Evolutionary conservation across 2,797 vertebrate genomes (phyloP).

Genomic region (Crocodylus rhombifer): DNA sequence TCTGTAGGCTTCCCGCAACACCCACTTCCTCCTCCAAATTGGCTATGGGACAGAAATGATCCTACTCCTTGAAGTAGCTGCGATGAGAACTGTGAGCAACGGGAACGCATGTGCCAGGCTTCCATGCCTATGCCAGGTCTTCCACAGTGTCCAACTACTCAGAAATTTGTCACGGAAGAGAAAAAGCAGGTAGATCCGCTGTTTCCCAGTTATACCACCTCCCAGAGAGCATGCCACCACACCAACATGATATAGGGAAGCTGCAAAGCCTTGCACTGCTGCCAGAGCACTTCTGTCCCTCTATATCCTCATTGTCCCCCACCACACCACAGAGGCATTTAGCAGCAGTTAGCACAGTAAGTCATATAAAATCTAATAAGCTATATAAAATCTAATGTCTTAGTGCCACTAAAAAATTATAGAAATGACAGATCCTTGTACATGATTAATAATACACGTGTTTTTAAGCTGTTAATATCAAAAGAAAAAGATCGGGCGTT

Average conservation of each 20-base stretch:
- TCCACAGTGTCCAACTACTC: accelerated
- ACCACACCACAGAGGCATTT: neutral
- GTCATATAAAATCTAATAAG: accelerated
- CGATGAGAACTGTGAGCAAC: too few species aligned
- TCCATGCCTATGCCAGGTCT: neutral
- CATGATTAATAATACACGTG: accelerated
- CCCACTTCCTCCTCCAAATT: neutral
- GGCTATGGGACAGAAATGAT: neutral
- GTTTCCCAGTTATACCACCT: neutral
- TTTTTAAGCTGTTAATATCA: conserved; percentile 2
- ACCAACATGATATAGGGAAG: neutral
- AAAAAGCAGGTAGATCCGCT: neutral
- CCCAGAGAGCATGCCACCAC: neutral
- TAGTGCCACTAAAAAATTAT: neutral
- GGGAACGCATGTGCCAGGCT: too few species aligned
- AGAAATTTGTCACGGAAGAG: neutral
- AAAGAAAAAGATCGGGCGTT: neutral
- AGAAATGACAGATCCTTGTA: neutral
- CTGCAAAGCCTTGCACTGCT: neutral
- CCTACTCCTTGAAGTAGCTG: neutral
- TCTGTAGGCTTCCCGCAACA: neutral
- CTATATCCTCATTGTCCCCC: neutral
- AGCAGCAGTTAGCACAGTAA: neutral
- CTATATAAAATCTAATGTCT: neutral
- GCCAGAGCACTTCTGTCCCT: neutral